Percentiles rank a stretch among this genome's conserved stretches.
phyloP scores from a whole-genome alignment of 2,797 vertebrate species.

The Helarctos malayanus region DNA sequence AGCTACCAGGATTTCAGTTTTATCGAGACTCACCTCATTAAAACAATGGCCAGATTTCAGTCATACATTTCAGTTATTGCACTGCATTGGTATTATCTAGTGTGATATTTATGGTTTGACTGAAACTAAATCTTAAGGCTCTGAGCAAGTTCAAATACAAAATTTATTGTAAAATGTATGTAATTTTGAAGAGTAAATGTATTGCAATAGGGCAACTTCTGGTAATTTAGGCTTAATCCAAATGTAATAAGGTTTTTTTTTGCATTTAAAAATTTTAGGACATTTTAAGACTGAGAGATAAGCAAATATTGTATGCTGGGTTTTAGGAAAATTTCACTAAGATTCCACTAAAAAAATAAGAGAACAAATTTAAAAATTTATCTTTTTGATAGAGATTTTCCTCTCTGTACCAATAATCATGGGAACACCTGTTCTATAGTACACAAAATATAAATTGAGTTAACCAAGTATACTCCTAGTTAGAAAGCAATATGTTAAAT shows the following conservation, averaged over 20 bases:
- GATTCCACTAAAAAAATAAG: neutral
- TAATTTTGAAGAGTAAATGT: neutral
- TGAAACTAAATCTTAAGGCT: neutral
- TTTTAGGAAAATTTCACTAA: neutral
- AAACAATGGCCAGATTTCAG: neutral
- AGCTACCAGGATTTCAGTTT: neutral
- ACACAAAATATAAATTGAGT: neutral
- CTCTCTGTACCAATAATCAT: neutral
- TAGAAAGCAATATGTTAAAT: conserved; percentile 42
- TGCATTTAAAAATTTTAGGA: neutral
- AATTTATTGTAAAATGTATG: neutral
- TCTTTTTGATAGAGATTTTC: neutral
- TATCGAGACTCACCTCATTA: neutral
- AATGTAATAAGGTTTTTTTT: neutral
- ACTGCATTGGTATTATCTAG: neutral
- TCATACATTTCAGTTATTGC: neutral
- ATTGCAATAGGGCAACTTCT: neutral
- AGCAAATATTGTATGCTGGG: neutral
- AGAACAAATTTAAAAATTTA: neutral
- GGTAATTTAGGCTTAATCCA: neutral
- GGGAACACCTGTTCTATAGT: neutral
- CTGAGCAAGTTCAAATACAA: neutral
- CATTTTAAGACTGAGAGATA: neutral
- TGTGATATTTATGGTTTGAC: neutral
- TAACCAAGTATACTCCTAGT: neutral